Evolutionary conservation across 2,888 invertebrate species (phyloP).

Genomic region (Eupithecia centaureata): DNA sequence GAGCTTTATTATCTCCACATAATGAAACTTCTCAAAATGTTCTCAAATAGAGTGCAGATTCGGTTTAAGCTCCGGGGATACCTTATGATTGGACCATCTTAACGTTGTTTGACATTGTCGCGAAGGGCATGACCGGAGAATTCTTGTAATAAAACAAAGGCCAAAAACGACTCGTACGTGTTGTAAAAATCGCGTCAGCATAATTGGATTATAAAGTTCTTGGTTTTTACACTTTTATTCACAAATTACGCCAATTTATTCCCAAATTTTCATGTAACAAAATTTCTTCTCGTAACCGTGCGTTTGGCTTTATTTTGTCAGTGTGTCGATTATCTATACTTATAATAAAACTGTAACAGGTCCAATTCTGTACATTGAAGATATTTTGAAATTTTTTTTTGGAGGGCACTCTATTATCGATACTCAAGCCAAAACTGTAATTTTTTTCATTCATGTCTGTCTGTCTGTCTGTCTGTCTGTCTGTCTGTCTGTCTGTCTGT

Average conservation of each 20-base stretch:
- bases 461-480: too few species aligned
- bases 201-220: conserved; percentile 2
- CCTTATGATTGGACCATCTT: conserved; percentile 7
- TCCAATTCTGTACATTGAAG: too few species aligned
- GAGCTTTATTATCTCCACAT: neutral
- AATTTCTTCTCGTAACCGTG: neutral
- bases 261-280: neutral
- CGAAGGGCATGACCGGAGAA: conserved; percentile 7
- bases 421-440: too few species aligned
- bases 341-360: too few species aligned
- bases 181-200: conserved; percentile 8
- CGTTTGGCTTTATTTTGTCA: neutral
- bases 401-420: too few species aligned
- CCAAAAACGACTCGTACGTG: neutral
- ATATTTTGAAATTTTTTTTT: too few species aligned
- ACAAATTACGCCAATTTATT: neutral
- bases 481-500: too few species aligned
- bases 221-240: neutral
- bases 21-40: neutral
- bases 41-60: neutral
- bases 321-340: too few species aligned
- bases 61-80: neutral
- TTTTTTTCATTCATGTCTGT: too few species aligned
- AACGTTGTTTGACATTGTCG: neutral
- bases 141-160: conserved; percentile 1